These are phyloP conservation scores for Epinephelus cyanopodus DNA, from an alignment of 2,113 vertebrate species.

Conservation along the genomic window DNA sequence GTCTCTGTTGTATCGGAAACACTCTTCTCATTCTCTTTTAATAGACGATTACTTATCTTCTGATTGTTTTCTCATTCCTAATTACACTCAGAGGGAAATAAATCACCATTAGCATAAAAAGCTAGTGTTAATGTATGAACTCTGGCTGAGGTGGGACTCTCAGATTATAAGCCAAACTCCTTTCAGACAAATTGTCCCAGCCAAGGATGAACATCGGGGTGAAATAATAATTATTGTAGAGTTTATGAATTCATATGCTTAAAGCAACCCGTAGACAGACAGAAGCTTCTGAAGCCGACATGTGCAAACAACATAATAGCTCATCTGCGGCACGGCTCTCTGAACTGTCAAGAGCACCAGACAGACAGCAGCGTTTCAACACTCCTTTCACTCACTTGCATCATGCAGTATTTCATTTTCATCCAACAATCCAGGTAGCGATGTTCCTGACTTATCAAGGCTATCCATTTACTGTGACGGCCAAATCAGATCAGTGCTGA, in stretches of 20 bases:
- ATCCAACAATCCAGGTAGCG: constrained; percentile 58
- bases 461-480: constrained; percentile 60
- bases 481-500: constrained; percentile 66
- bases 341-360: constrained; percentile 39
- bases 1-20: constrained; percentile 60
- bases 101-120: constrained; percentile 49
- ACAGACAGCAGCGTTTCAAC: constrained; percentile 50
- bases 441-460: constrained; percentile 63
- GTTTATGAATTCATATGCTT: constrained; percentile 33
- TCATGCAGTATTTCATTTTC: constrained; percentile 60
- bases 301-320: constrained; percentile 58
- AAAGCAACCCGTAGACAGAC: constrained; percentile 18
- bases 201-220: constrained; percentile 9
- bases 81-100: constrained; percentile 52
- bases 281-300: constrained; percentile 26
- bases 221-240: constrained; percentile 34
- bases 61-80: constrained; percentile 51
- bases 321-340: constrained; percentile 45
- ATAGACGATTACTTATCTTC: constrained; percentile 63
- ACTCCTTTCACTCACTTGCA: constrained; percentile 70
- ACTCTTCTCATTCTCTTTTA: constrained; percentile 55
- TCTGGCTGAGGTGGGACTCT: constrained; percentile 15
- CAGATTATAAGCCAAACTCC: constrained; percentile 39
- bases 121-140: constrained; percentile 43
- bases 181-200: constrained; percentile 32